Conservation (phyloP, 2,888 invertebrate genomes). For the Acanthosepion pharaonis region DNA sequence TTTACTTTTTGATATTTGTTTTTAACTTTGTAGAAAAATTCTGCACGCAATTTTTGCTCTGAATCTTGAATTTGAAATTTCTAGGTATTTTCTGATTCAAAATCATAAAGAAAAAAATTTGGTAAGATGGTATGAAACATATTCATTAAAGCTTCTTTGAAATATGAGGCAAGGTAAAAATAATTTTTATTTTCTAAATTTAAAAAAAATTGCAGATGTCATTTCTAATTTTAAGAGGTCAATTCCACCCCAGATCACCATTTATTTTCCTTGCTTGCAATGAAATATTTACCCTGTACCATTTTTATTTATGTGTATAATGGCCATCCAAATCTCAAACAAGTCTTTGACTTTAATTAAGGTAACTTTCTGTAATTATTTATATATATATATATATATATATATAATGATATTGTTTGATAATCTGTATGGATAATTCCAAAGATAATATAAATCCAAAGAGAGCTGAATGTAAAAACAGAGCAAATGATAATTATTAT, state of each 20-base stretch:
- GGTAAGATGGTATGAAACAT: not conserved
- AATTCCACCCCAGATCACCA: constrained; percentile 13
- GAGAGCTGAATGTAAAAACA: no score
- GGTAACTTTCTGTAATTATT: no score
- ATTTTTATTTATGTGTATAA: not conserved
- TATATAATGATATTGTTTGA: no score
- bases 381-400: no score
- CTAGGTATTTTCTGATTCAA: not conserved
- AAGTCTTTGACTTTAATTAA: not conserved
- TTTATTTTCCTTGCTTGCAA: not conserved
- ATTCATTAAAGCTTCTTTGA: not conserved
- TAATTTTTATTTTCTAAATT: not conserved
- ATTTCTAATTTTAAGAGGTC: not conserved
- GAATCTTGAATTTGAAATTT: no score
- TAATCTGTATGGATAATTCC: no score
- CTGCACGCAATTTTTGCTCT: no score
- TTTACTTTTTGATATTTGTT: not conserved
- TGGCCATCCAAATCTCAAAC: not conserved
- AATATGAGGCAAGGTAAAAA: constrained; percentile 12
- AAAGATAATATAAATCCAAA: no score
- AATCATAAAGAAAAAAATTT: not conserved
- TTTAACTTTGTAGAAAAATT: no score
- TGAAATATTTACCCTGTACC: not conserved
- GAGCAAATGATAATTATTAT: no score
- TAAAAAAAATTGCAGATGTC: not conserved